Evolutionary conservation across 2,888 invertebrate species (phyloP).

Genomic region (Conistra vaccinii): DNA sequence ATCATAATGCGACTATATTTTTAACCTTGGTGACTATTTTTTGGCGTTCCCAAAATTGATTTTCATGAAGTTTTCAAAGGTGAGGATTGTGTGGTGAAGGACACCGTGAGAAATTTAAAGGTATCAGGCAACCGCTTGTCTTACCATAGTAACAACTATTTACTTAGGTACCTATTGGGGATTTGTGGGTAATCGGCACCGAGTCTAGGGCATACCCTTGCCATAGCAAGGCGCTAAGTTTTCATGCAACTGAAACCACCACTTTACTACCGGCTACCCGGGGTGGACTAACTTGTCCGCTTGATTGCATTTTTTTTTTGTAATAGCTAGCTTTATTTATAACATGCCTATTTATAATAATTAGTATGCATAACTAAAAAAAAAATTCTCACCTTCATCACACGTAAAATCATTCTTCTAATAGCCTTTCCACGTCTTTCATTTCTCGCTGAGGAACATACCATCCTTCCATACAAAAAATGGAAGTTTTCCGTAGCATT

Average conservation of each 20-base stretch:
- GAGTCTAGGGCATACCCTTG: background rate
- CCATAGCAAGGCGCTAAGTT: background rate
- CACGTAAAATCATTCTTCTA: no score
- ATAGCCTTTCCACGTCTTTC: no score
- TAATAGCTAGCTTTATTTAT: background rate
- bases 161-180: background rate
- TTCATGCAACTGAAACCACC: background rate
- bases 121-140: background rate
- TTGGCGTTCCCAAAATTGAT: no score
- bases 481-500: slow-evolving; percentile 6
- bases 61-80: no score
- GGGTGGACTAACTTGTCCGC: background rate
- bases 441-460: background rate
- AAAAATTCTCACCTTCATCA: slow-evolving; percentile 30
- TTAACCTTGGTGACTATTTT: no score
- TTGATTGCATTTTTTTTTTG: background rate
- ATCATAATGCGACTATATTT: no score
- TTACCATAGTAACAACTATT: background rate
- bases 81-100: no score
- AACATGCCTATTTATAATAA: slow-evolving; percentile 4
- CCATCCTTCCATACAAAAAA: slow-evolving; percentile 4
- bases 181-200: background rate
- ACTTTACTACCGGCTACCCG: background rate
- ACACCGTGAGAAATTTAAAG: background rate
- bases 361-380: background rate